Percentiles rank a stretch among this genome's conserved stretches.
These are phyloP conservation scores for Anoplopoma fimbria DNA, from an alignment of 2,113 vertebrate species.

Conservation along the genomic window DNA sequence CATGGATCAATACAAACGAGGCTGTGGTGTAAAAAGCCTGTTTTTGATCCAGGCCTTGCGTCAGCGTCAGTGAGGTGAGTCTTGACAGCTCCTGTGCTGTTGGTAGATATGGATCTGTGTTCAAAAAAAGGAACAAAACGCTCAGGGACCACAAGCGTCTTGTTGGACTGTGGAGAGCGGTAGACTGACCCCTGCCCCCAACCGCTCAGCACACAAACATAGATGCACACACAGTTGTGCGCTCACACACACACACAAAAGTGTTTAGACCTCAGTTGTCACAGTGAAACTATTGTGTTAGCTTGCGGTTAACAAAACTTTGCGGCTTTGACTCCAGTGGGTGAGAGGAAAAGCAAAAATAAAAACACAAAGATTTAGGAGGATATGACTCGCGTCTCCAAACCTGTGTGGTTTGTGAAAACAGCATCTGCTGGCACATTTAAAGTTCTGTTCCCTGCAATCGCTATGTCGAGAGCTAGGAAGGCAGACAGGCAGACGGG, in stretches of 20 bases:
- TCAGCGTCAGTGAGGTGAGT: slow-evolving; percentile 78
- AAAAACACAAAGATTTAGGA: slow-evolving; percentile 50
- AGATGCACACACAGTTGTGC: slow-evolving; percentile 14
- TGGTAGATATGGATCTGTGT: slow-evolving; percentile 83
- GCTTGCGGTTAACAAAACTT: slow-evolving; percentile 63
- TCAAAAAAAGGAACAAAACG: slow-evolving; percentile 79
- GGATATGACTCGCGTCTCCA: slow-evolving; percentile 59
- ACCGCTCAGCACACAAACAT: slow-evolving; percentile 53
- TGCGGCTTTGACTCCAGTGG: slow-evolving; percentile 60
- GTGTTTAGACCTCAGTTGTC: slow-evolving; percentile 49
- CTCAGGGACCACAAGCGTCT: slow-evolving; percentile 79
- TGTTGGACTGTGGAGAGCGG: slow-evolving; percentile 74
- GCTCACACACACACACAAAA: slow-evolving; percentile 21
- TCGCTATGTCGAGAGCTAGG: slow-evolving; percentile 62
- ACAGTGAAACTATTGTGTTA: slow-evolving; percentile 61
- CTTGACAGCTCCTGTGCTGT: slow-evolving; percentile 80
- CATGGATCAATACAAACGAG: slow-evolving; percentile 80
- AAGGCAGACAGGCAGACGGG: slow-evolving; percentile 67
- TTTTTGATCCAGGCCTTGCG: slow-evolving; percentile 82
- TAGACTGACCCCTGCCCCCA: slow-evolving; percentile 63
- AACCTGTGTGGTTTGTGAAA: slow-evolving; percentile 68
- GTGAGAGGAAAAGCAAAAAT: slow-evolving; percentile 59
- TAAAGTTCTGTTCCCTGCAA: slow-evolving; percentile 61
- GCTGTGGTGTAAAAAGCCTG: slow-evolving; percentile 79
- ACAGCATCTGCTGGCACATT: slow-evolving; percentile 66